phyloP scores from a whole-genome alignment of 2,113 vertebrate genomes.

The Neotoma lepida region DNA sequence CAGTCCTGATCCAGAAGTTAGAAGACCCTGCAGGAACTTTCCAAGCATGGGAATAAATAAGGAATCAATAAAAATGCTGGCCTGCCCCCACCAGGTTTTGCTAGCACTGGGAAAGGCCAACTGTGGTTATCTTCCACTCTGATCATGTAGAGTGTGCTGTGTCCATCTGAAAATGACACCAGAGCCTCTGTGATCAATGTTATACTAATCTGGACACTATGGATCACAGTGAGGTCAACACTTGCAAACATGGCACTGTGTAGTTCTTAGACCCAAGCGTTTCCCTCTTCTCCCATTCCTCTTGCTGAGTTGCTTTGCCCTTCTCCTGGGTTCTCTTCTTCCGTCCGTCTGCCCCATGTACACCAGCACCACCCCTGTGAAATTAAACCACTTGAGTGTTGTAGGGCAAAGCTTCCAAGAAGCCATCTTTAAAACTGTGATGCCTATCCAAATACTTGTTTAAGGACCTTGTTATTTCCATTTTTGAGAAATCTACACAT shows the following conservation, averaged over 20 bases:
- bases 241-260: neutral
- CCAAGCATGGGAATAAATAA: neutral
- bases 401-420: conserved; percentile 13
- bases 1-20: neutral
- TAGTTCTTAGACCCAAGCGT: neutral
- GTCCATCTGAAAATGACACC: neutral
- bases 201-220: neutral
- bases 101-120: neutral
- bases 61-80: neutral
- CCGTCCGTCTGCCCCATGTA: neutral
- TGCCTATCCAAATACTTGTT: conserved; percentile 16
- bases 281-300: neutral
- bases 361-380: neutral
- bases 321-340: neutral
- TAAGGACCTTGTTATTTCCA: conserved; percentile 53
- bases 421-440: conserved; percentile 17
- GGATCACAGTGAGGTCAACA: neutral
- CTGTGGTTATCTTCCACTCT: neutral
- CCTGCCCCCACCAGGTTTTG: neutral
- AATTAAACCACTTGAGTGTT: neutral
- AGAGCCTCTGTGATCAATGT: neutral
- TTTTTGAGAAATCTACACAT: conserved; percentile 54
- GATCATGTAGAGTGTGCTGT: neutral
- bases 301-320: neutral
- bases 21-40: neutral